Evolutionary conservation across 2,797 vertebrate species (phyloP).

Genomic region (Miopithecus talapoin): DNA sequence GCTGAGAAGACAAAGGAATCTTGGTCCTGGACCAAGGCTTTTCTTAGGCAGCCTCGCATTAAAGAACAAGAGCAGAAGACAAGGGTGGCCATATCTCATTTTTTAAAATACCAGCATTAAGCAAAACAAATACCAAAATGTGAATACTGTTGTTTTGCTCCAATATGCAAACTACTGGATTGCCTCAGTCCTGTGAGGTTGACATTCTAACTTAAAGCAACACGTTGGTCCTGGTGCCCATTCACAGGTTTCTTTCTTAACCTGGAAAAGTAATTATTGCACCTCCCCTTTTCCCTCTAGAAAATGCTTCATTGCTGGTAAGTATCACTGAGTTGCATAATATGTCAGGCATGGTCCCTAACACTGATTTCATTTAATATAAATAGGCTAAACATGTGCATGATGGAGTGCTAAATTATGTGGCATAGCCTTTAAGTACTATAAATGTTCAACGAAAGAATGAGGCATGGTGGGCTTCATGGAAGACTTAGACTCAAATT

Average conservation of each 20-base stretch:
- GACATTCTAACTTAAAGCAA: background rate
- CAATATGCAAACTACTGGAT: background rate
- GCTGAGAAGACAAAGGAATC: background rate
- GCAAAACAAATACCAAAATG: background rate
- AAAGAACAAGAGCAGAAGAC: background rate
- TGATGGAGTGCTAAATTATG: background rate
- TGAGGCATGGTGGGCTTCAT: background rate
- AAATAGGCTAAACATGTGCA: background rate
- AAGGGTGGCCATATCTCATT: background rate
- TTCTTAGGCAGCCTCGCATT: background rate
- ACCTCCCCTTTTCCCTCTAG: background rate
- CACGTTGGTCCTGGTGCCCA: background rate
- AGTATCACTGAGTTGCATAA: background rate
- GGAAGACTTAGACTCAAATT: background rate
- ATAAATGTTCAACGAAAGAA: background rate
- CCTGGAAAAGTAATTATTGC: background rate
- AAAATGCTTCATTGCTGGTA: background rate
- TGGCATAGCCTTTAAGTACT: background rate
- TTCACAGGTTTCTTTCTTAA: background rate
- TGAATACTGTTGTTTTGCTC: background rate
- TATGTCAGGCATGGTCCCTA: background rate
- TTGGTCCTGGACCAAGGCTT: background rate
- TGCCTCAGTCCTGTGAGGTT: background rate
- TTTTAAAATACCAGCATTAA: background rate
- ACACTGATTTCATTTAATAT: background rate